phyloP scores from a whole-genome alignment of 2,888 invertebrate genomes.

The Diarsia dahlii region DNA sequence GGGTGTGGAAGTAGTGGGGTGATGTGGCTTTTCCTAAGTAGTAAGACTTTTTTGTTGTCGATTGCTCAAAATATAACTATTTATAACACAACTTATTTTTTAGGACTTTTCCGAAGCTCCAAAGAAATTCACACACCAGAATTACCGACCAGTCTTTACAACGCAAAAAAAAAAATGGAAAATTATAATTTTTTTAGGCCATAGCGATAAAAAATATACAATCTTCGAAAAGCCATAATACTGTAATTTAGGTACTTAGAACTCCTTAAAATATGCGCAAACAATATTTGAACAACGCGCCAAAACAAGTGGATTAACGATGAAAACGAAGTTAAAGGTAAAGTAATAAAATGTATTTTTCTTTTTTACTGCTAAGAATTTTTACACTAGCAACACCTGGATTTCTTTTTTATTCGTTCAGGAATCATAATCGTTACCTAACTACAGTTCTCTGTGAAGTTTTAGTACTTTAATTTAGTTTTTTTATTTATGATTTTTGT shows the following conservation, averaged over 20 bases:
- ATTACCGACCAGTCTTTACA: background rate
- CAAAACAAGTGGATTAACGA: conserved; percentile 33
- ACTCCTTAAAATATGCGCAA: conserved; percentile 49
- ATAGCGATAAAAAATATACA: conserved; percentile 40
- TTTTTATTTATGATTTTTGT: background rate
- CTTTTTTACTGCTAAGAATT: conserved; percentile 43
- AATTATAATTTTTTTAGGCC: conserved; percentile 12
- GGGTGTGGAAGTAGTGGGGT: background rate
- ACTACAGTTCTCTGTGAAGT: conserved; percentile 12
- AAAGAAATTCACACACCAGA: background rate
- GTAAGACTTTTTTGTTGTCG: too few species aligned
- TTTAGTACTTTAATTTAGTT: conserved; percentile 4
- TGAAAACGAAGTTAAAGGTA: conserved; percentile 27
- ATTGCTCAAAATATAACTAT: too few species aligned
- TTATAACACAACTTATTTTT: background rate
- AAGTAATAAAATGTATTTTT: conserved; percentile 39
- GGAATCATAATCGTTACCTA: conserved; percentile 31
- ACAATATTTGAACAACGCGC: conserved; percentile 36
- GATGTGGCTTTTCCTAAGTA: background rate
- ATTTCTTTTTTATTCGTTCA: conserved; percentile 40
- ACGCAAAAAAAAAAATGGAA: conserved; percentile 11
- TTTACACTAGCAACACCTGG: conserved; percentile 51
- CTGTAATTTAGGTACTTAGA: conserved; percentile 39
- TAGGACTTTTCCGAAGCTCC: background rate
- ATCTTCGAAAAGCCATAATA: conserved; percentile 53